Evolutionary conservation across 1,140 invertebrate species (phyloP), one percentile per base, ranked within the genome.

Genomic region (Scaptomyza montana): DNA sequence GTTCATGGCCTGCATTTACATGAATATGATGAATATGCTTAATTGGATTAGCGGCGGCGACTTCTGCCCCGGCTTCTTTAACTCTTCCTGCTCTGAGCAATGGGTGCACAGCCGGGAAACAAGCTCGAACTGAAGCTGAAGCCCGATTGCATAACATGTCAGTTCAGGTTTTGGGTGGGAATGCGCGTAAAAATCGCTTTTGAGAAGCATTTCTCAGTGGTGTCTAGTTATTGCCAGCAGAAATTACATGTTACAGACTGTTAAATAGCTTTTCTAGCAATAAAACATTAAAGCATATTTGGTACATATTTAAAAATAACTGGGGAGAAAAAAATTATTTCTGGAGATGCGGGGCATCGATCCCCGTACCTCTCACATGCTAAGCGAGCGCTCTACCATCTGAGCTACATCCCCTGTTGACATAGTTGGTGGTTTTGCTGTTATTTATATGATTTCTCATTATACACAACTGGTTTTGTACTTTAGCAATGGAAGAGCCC

Each of bases 371-470:
- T 95, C 95, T 95, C 95, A 94, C 95, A 95, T 96, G 95, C 95
- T 95, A 96, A 96, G 95, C 95, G 94, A 96, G 95, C 95, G 95
- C 95, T 96, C 95, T 96, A 96, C 95, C 95, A 95, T 95, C 94
- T 96, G 95, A 96, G 95, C 94, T 96, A 96, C 94, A 91, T 67
- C 78, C 68, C 73, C 68, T 25, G 47, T 1, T 78, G 21, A 7
- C 0, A 0, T 0, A 0, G 0, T 0, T 1, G 0, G 2, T 3
- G 65, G 54, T 54, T 54, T 39, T 54, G 16, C n/a, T 33, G 0
- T 1, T 6, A 74, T 0, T 6, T 74, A 12, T 69, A 19, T 12
- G 16, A 0, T 41, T 30, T 45, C 7, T 3, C 33, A 49, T 56
- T 46, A 39, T 4, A 12, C n/a, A 8, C 41, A 45, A 56, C 54